phyloP scores from a whole-genome alignment of 1,140 invertebrate species.

The Batillaria attramentaria region DNA sequence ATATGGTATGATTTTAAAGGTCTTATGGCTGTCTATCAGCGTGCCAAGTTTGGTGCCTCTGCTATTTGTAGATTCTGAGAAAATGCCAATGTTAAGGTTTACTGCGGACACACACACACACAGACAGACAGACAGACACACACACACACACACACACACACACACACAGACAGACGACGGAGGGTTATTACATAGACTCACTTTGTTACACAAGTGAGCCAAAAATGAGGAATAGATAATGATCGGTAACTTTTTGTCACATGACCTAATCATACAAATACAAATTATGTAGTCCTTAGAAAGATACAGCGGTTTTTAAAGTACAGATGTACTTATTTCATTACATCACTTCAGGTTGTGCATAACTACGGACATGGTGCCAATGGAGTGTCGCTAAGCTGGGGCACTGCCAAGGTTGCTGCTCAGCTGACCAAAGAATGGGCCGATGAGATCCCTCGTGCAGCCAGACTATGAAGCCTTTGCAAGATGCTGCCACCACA shows the following conservation, averaged over 20 bases:
- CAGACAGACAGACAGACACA: background rate
- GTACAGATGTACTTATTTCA: background rate
- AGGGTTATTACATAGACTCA: too few species aligned
- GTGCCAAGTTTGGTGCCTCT: too few species aligned
- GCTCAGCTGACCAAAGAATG: conserved; percentile 77
- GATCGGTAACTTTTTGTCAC: background rate
- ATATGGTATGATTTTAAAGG: too few species aligned
- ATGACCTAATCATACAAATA: background rate
- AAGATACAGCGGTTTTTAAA: background rate
- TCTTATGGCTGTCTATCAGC: too few species aligned
- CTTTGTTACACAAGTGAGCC: too few species aligned
- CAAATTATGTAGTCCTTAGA: background rate
- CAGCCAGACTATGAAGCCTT: background rate
- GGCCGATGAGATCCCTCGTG: conserved; percentile 1
- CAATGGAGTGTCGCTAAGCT: conserved; percentile 89
- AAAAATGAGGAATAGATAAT: background rate
- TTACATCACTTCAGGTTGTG: conserved; percentile 74
- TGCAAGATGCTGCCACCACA: too few species aligned
- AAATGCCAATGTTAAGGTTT: too few species aligned
- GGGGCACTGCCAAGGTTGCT: conserved; percentile 86
- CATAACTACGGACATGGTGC: conserved; percentile 96
- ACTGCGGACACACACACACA: too few species aligned
- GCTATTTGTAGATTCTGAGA: too few species aligned
- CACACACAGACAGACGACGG: too few species aligned
- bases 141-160: background rate